phyloP scores from a whole-genome alignment of 1,140 invertebrate species.

The Drosophila erecta region DNA sequence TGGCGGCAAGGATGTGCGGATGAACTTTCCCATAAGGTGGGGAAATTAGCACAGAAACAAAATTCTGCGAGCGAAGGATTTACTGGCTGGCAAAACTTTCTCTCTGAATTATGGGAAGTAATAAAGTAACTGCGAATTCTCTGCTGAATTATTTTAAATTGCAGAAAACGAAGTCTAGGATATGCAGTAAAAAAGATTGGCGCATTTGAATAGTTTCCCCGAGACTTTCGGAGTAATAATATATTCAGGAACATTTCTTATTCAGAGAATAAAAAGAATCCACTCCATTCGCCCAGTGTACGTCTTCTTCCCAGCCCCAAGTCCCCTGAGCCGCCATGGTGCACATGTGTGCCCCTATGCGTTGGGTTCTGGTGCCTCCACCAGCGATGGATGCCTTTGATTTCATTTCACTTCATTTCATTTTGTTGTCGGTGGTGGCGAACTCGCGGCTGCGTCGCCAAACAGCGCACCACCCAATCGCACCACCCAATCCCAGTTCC shows the following conservation, averaged over 20 bases:
- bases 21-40: conserved; percentile 4
- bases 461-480: not conserved
- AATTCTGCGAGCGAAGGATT: not conserved
- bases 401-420: conserved; percentile 82
- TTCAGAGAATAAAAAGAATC: too few relatives aligned
- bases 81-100: too few relatives aligned
- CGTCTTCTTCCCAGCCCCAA: not conserved
- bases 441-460: conserved; percentile 46
- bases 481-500: conserved; percentile 5
- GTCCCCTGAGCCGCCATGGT: conserved; percentile 9
- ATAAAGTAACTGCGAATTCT: too few relatives aligned
- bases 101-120: too few relatives aligned
- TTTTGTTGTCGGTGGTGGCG: conserved; percentile 59
- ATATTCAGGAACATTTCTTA: too few relatives aligned
- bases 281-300: conserved; percentile 1
- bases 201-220: not conserved
- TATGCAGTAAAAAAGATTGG: too few relatives aligned
- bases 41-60: conserved; percentile 2
- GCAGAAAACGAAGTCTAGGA: too few relatives aligned
- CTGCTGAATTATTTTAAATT: too few relatives aligned
- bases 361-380: conserved; percentile 57
- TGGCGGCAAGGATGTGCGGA: conserved; percentile 41
- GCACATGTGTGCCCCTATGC: conserved; percentile 51
- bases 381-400: conserved; percentile 72
- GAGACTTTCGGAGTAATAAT: too few relatives aligned